These are phyloP conservation scores for Drosophila sordidula DNA, from an alignment of 2,888 invertebrate genomes.

Conservation along the genomic window DNA sequence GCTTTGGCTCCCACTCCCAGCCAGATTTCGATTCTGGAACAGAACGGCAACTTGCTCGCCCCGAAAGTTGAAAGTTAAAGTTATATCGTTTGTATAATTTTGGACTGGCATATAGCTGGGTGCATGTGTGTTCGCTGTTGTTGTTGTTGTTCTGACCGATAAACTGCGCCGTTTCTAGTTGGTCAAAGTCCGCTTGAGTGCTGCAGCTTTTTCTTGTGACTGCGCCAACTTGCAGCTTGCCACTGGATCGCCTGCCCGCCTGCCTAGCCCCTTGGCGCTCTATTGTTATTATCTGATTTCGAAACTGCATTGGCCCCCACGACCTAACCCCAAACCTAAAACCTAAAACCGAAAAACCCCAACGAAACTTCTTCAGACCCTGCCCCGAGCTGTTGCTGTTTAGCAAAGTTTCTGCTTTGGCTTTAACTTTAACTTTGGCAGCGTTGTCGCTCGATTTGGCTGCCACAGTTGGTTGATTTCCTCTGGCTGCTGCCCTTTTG, in stretches of 20 bases:
- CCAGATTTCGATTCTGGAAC: no score
- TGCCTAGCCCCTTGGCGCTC: conserved; percentile 10
- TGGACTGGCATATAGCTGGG: conserved; percentile 54
- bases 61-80: conserved; percentile 27
- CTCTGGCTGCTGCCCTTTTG: conserved; percentile 23
- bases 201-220: not conserved
- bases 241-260: no score
- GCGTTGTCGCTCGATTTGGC: conserved; percentile 71
- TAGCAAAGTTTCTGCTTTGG: conserved; percentile 60
- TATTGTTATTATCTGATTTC: conserved; percentile 69
- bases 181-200: conserved; percentile 18
- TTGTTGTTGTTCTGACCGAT: conserved; percentile 45
- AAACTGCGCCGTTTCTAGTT: conserved; percentile 55
- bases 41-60: not conserved
- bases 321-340: conserved; percentile 48
- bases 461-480: conserved; percentile 50
- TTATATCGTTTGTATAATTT: conserved; percentile 65
- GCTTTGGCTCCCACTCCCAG: conserved; percentile 20
- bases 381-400: conserved; percentile 38
- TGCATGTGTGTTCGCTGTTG: conserved; percentile 27
- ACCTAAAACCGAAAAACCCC: conserved; percentile 6
- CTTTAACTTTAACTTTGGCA: conserved; percentile 42
- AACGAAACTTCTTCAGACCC: conserved; percentile 17
- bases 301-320: conserved; percentile 62
- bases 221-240: conserved; percentile 11